Conservation (phyloP, 2,113 vertebrate genomes). For the Oryzias woworae region DNA sequence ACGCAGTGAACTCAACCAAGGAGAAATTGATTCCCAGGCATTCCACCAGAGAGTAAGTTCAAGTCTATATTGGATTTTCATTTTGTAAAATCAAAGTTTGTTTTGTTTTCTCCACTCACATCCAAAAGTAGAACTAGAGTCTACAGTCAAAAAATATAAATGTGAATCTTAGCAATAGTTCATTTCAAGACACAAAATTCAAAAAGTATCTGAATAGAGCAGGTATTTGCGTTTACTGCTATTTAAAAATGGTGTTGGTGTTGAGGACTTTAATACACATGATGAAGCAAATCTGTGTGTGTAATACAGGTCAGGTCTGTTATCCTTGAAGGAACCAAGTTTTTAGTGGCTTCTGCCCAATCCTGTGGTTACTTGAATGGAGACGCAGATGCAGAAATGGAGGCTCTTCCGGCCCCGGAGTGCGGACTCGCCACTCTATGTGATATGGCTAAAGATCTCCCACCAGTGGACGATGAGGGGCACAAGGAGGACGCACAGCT, state of each 20-base stretch:
- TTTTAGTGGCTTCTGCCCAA: conserved; percentile 80
- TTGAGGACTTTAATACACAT: not conserved
- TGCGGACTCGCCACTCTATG: conserved; percentile 85
- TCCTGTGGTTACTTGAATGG: conserved; percentile 77
- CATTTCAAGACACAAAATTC: no score
- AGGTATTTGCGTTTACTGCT: no score
- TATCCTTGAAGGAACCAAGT: conserved; percentile 82
- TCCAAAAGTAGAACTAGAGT: no score
- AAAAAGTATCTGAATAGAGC: no score
- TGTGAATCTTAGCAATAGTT: no score
- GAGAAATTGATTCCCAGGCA: conserved; percentile 84
- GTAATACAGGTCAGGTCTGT: conserved; percentile 79
- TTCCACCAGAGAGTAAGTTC: conserved; percentile 85
- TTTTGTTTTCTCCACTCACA: not conserved
- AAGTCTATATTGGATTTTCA: not conserved
- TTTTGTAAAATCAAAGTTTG: not conserved
- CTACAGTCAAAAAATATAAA: no score
- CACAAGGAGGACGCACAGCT: conserved; percentile 45
- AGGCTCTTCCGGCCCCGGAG: conserved; percentile 43
- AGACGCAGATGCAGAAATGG: conserved; percentile 9
- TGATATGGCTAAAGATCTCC: conserved; percentile 88
- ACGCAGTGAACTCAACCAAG: conserved; percentile 83
- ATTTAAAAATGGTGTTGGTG: not conserved
- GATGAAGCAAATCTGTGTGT: not conserved
- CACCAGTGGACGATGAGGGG: conserved; percentile 60